Base-by-base conservation (phyloP, 2,888 invertebrate genomes). In the Lithosia quadra region DNA sequence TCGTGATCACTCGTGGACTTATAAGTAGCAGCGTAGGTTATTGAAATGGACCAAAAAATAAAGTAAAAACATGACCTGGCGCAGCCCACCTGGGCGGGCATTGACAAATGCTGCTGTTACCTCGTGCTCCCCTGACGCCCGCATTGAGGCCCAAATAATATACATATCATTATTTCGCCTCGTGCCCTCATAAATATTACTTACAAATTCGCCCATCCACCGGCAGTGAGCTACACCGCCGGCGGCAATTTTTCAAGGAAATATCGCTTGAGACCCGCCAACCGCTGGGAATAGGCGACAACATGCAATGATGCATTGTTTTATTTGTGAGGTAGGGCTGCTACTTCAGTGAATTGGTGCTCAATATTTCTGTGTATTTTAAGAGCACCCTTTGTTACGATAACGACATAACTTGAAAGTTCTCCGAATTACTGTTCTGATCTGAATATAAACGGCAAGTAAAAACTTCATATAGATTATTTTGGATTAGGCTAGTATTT, bases 151-250 rank as follows among this genome's bases (percentile, higher is more conserved):
- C 91, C 91, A 91, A 92, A 93, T 92, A 92, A 91, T 91, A 92
- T 92, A 92, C 93, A 92, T 92, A 92, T 92, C 91, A 92, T 93
- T 92, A 92, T 90, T 91, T 88, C 85, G 86, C 88, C 85, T 85
- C 88, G 84, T 87, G 88, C 87, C 85, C 89, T 84, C 91, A 91
- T 92, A 91, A 92, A 93, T 93, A 92, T 91, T 90, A 88, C 91
- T 88, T 88, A 90, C 88, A 90, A 90, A 90, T 91, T 91, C 87
- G 87, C 90, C 88, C 84, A 86, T 88, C 88, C 83, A 83, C 78
- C 82, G 85, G 81, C 71, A 76, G 64, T 68, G 72, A 65, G 85
- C 82, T 79, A 83, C 81, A 83, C 83, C 81, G 84, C 84, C 81
- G 77, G 78, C 76, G 84, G 90, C 86, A 89, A 91, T 92, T 91